Evolutionary conservation across 2,797 vertebrate genomes (phyloP).

Genomic region (Intellagama lesueurii): DNA sequence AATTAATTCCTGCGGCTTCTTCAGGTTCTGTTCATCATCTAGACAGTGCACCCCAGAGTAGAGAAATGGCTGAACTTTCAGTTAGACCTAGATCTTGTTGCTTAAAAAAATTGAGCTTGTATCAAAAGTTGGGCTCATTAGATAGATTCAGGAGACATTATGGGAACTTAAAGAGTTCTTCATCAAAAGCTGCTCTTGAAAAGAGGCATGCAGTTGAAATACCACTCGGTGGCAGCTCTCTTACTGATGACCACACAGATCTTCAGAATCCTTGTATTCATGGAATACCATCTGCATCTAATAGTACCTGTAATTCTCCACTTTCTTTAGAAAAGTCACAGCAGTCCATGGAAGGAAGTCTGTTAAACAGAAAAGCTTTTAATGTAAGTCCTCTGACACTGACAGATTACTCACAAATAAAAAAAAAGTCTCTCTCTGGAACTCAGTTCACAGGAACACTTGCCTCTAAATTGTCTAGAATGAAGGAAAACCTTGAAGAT

Average conservation of each 20-base stretch:
- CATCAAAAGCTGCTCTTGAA: constrained; percentile 8
- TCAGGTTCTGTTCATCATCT: constrained; percentile 42
- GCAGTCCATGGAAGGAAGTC: constrained; percentile 44
- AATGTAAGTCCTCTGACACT: constrained; percentile 48
- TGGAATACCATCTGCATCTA: constrained; percentile 47
- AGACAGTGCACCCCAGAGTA: constrained; percentile 37
- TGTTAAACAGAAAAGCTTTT: constrained; percentile 46
- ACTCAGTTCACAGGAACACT: constrained; percentile 77
- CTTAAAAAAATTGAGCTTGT: constrained; percentile 76
- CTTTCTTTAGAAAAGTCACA: constrained; percentile 51
- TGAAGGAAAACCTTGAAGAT: constrained; percentile 78
- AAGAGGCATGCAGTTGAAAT: constrained; percentile 17
- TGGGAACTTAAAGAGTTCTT: constrained; percentile 64
- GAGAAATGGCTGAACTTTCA: constrained; percentile 53
- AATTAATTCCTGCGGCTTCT: constrained; percentile 20
- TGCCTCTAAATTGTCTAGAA: constrained; percentile 85
- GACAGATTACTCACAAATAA: constrained; percentile 65
- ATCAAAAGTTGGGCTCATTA: constrained; percentile 83
- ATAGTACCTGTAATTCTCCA: constrained; percentile 43
- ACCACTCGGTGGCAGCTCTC: constrained; percentile 28
- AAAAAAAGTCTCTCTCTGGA: constrained; percentile 43
- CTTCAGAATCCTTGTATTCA: constrained; percentile 11
- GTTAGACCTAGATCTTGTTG: constrained; percentile 32
- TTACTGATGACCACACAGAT: constrained; percentile 27
- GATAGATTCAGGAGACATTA: constrained; percentile 90